Base-by-base conservation (phyloP, 1,140 invertebrate species). In the Dreissena rostriformis region DNA sequence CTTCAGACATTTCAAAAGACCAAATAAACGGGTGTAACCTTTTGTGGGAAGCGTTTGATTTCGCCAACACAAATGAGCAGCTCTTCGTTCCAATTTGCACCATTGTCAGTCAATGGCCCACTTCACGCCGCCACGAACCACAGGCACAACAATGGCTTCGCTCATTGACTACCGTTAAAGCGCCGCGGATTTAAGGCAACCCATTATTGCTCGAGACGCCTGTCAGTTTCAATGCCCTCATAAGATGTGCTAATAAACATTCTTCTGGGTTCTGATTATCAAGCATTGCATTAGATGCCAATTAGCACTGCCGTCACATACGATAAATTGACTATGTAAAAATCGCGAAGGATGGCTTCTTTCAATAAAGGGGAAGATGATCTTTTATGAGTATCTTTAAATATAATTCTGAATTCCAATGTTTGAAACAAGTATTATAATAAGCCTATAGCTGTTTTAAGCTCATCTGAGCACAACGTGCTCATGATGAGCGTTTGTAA, bases 221-320 rank as follows among this genome's bases (percentile, higher is more conserved):
- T 28, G 67, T 26, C 67, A 68, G 19, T 39, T 68, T 68, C 24
- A 19, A 68, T 68, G 67, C 24, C 29, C 26, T 68, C 19, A 22
- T 22, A 61, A 61, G 57, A 61, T 24, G 22, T 5, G 17, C 17
- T 61, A 61, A 61, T 61, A 61, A 61, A 61, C 22, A 19, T 24
- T 24, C 17, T 61, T 61, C 6, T 2, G 57, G 11, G 39, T 39
- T 39, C 39, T 39, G 39, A 39, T 39, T 5, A 8, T 8, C 39
- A 39, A 39, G 39, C 39, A 39, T 39, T 39, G 39, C 39, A 39
- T 39, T 39, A 39, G 39, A 39, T 39, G 39, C 39, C 8, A 39
- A 39, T 39, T 39, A 39, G 39, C 39, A 39, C 8, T 39, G 39
- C 39, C 8, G 39, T 39, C 39, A 8, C n/a, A n/a, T n/a, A n/a